A percentile compares a stretch with the other conserved stretches of the same genome.
These are phyloP conservation scores for Microchirus variegatus DNA, from an alignment of 2,797 vertebrate species.

Conservation along the genomic window DNA sequence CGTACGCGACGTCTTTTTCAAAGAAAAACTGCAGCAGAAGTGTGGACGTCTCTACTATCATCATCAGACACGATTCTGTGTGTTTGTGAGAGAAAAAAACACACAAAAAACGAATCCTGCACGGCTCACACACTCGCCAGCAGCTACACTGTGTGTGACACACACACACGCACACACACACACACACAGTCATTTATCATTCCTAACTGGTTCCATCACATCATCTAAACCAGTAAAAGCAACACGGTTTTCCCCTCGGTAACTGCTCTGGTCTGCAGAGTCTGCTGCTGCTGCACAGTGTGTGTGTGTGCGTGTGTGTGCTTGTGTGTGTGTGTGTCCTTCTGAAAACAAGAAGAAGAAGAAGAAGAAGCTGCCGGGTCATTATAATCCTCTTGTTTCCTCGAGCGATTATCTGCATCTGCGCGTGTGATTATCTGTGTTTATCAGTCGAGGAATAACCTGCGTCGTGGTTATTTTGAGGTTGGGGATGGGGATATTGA, in stretches of 20 bases:
- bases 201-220: slow-evolving; percentile 1
- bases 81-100: too few relatives aligned
- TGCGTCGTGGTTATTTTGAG: too few relatives aligned
- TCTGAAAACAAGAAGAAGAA: too few relatives aligned
- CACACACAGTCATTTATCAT: not conserved
- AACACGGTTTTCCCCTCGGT: not conserved
- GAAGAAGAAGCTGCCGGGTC: not conserved
- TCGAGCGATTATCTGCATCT: slow-evolving; percentile 11
- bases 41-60: too few relatives aligned
- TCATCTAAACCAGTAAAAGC: slow-evolving; percentile 4
- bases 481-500: too few relatives aligned
- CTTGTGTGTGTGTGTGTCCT: too few relatives aligned
- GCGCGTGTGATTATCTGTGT: slow-evolving; percentile 4
- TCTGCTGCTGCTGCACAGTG: not conserved
- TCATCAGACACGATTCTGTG: too few relatives aligned
- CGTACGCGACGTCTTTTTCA: too few relatives aligned
- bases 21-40: too few relatives aligned
- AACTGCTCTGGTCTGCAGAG: not conserved
- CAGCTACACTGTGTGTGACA: too few relatives aligned
- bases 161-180: too few relatives aligned
- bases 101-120: not conserved
- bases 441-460: slow-evolving; percentile 22
- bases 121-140: too few relatives aligned
- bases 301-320: not conserved
- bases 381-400: not conserved